Evolutionary conservation across 2,113 vertebrate species (phyloP).

Genomic region (Cynopterus brachyotis): DNA sequence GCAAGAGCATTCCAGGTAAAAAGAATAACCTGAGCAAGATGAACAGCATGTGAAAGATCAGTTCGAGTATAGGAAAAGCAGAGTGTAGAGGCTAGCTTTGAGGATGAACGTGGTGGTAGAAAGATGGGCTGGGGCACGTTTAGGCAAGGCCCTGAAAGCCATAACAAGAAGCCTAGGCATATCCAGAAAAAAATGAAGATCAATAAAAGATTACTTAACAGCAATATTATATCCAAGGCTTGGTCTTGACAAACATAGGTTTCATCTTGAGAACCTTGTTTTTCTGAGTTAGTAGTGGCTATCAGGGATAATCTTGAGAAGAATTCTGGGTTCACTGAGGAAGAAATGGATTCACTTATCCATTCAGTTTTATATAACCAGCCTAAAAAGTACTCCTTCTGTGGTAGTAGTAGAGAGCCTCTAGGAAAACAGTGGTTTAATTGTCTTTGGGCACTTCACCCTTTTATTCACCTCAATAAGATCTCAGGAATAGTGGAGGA

Average conservation of each 20-base stretch:
- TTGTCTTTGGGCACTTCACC: not conserved
- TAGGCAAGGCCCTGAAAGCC: not conserved
- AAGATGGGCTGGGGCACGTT: not conserved
- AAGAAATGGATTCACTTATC: not conserved
- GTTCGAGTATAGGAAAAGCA: not conserved
- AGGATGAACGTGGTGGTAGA: not conserved
- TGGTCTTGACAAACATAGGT: not conserved
- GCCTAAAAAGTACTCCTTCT: not conserved
- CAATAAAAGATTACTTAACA: not conserved
- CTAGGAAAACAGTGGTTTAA: conserved; percentile 16
- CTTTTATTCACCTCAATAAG: conserved; percentile 20
- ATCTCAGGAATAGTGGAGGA: not conserved
- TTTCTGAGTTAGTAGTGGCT: not conserved
- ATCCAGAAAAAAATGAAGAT: not conserved
- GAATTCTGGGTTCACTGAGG: not conserved
- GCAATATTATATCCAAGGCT: not conserved
- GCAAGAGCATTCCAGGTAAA: not conserved
- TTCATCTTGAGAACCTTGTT: not conserved
- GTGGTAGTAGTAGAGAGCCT: not conserved
- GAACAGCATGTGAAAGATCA: not conserved
- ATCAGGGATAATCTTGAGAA: not conserved
- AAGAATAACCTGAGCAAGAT: not conserved
- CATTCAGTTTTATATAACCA: not conserved
- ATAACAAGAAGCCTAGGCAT: not conserved
- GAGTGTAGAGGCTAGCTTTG: not conserved